Conservation (phyloP, 2,113 vertebrate species). For the Fregetta grallaria region DNA sequence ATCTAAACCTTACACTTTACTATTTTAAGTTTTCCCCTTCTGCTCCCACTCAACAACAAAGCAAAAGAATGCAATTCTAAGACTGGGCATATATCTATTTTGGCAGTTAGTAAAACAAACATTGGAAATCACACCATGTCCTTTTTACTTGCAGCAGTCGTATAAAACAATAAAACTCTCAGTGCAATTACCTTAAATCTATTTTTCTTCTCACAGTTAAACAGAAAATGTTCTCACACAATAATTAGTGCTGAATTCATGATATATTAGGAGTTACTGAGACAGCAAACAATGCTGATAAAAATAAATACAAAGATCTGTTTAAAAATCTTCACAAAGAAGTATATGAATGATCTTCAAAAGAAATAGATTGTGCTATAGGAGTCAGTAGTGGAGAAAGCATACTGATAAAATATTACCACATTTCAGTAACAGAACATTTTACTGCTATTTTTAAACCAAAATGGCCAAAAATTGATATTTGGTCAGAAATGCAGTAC, state of each 20-base stretch:
- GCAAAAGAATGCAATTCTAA: constrained; percentile 11
- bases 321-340: constrained; percentile 48
- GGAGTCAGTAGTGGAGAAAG: neutral
- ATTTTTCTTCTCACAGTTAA: constrained; percentile 69
- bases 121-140: constrained; percentile 56
- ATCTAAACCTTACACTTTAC: constrained; percentile 29
- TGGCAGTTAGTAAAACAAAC: constrained; percentile 53
- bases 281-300: constrained; percentile 60
- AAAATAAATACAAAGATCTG: constrained; percentile 55
- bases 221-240: constrained; percentile 61
- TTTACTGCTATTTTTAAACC: neutral
- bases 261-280: constrained; percentile 66
- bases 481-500: neutral
- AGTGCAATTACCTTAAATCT: constrained; percentile 70
- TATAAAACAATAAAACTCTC: constrained; percentile 67
- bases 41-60: constrained; percentile 7
- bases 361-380: constrained; percentile 10
- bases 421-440: neutral
- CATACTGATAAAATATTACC: neutral
- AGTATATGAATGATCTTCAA: constrained; percentile 44
- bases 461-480: neutral
- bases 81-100: constrained; percentile 34
- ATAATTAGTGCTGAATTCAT: constrained; percentile 60
- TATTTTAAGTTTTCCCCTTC: constrained; percentile 23
- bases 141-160: constrained; percentile 51